Percentiles rank a stretch among this genome's conserved stretches.
phyloP scores from a whole-genome alignment of 2,888 invertebrate species.

The Lepas anatifera region DNA sequence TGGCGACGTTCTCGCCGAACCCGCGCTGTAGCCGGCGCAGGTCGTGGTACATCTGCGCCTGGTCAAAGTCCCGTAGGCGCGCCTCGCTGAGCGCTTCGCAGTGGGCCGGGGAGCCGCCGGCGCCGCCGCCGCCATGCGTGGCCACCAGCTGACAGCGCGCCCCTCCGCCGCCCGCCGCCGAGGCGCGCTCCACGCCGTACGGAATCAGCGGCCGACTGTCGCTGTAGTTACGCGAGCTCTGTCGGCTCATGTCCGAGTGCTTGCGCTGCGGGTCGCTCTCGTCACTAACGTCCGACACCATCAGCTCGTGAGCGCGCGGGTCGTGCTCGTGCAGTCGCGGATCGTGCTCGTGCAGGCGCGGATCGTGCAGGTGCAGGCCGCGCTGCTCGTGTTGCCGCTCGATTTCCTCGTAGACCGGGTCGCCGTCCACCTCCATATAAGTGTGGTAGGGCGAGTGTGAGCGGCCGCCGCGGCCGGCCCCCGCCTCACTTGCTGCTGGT shows the following conservation, averaged over 20 bases:
- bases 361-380: too few relatives aligned
- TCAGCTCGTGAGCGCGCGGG: slow-evolving; percentile 44
- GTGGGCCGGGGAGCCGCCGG: slow-evolving; percentile 13
- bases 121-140: not conserved
- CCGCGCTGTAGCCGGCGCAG: slow-evolving; percentile 21
- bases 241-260: slow-evolving; percentile 54
- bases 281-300: slow-evolving; percentile 64
- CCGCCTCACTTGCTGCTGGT: not conserved
- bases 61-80: slow-evolving; percentile 23
- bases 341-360: too few relatives aligned
- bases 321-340: too few relatives aligned
- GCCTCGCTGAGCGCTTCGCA: slow-evolving; percentile 21
- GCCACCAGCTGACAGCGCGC: too few relatives aligned
- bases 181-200: slow-evolving; percentile 13
- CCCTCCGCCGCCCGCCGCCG: slow-evolving; percentile 8
- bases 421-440: slow-evolving; percentile 60
- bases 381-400: too few relatives aligned
- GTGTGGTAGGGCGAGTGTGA: slow-evolving; percentile 53
- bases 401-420: slow-evolving; percentile 54
- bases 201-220: slow-evolving; percentile 50
- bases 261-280: slow-evolving; percentile 57
- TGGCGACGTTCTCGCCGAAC: slow-evolving; percentile 11
- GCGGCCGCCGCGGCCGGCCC: slow-evolving; percentile 20
- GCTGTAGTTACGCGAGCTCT: slow-evolving; percentile 62
- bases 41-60: slow-evolving; percentile 23